Percentiles rank a stretch among this genome's conserved stretches.
Evolutionary conservation across 2,797 vertebrate genomes (phyloP).

Genomic region (Centroberyx gerrardi): DNA sequence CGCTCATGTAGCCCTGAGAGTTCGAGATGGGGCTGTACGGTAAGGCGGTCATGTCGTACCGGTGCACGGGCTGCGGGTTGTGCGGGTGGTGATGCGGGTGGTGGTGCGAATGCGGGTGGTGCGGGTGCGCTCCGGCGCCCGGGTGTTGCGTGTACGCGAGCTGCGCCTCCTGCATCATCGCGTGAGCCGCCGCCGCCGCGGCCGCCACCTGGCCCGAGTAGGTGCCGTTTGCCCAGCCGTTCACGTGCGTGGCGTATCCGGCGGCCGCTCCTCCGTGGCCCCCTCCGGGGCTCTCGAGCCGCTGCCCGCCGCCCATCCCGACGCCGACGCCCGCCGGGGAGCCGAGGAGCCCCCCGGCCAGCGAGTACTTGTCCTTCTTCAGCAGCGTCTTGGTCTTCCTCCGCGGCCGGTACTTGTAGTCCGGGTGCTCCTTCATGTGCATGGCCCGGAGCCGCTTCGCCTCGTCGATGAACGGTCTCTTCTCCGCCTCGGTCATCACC

Average conservation of each 20-base stretch:
- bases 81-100: slow-evolving; percentile 93
- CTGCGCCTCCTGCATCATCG: slow-evolving; percentile 99
- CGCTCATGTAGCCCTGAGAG: slow-evolving; percentile 97
- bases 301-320: slow-evolving; percentile 88
- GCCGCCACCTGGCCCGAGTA: slow-evolving; percentile 95
- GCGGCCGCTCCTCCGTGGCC: slow-evolving; percentile 78
- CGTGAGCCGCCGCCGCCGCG: slow-evolving; percentile 94
- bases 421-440: slow-evolving; percentile 99
- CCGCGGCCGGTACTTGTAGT: slow-evolving; percentile 98
- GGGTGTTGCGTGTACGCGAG: slow-evolving; percentile 95
- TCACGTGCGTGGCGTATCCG: slow-evolving; percentile 93
- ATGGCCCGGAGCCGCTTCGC: slow-evolving; percentile 96
- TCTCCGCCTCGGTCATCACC: slow-evolving; percentile 97
- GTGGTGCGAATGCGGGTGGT: slow-evolving; percentile 80
- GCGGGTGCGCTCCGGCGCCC: slow-evolving; percentile 87
- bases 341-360: slow-evolving; percentile 93
- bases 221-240: slow-evolving; percentile 96
- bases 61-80: slow-evolving; percentile 92
- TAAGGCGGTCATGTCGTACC: slow-evolving; percentile 93
- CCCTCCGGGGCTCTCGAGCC: slow-evolving; percentile 93
- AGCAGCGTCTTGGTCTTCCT: slow-evolving; percentile 98
- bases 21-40: slow-evolving; percentile 95
- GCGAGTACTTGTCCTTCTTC: slow-evolving; percentile 98
- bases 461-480: slow-evolving; percentile 98
- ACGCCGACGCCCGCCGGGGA: slow-evolving; percentile 83